phyloP scores from a whole-genome alignment of 2,888 invertebrate genomes.

The Sceliomorpha sp. region DNA sequence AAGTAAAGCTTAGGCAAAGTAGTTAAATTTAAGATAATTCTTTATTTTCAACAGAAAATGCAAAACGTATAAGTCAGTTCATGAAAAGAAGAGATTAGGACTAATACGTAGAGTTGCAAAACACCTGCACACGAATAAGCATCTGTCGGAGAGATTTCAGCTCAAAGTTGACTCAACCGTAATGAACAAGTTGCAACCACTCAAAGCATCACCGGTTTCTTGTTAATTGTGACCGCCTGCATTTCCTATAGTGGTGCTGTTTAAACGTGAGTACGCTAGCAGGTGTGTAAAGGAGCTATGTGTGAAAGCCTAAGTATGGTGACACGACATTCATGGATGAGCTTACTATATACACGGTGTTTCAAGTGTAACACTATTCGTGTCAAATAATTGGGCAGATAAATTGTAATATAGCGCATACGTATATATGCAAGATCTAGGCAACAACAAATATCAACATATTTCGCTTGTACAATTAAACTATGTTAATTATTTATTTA shows the following conservation, averaged over 20 bases:
- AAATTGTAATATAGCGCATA: no score
- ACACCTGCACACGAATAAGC: constrained; percentile 32
- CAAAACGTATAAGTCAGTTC: constrained; percentile 5
- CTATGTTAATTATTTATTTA: no score
- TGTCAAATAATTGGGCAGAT: no score
- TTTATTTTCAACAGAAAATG: no score
- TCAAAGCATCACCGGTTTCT: constrained; percentile 55
- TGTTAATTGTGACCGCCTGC: constrained; percentile 65
- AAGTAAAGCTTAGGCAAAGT: no score
- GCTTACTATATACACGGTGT: no score
- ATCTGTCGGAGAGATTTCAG: constrained; percentile 48
- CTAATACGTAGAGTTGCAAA: constrained; percentile 18
- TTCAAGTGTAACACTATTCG: no score
- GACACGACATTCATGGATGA: constrained; percentile 26
- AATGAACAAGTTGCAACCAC: constrained; percentile 68
- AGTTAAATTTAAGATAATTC: no score
- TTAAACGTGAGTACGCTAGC: constrained; percentile 18
- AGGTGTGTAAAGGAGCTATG: constrained; percentile 29
- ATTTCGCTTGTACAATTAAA: no score
- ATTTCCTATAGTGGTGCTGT: constrained; percentile 42
- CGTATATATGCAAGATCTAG: no score
- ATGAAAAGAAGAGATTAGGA: constrained; percentile 26
- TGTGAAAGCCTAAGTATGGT: constrained; percentile 28
- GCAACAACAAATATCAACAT: no score
- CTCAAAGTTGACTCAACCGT: constrained; percentile 62